Conservation (phyloP, 37 sponge, comb jelly and placozoan genomes). For the Eunapius fragilis region DNA sequence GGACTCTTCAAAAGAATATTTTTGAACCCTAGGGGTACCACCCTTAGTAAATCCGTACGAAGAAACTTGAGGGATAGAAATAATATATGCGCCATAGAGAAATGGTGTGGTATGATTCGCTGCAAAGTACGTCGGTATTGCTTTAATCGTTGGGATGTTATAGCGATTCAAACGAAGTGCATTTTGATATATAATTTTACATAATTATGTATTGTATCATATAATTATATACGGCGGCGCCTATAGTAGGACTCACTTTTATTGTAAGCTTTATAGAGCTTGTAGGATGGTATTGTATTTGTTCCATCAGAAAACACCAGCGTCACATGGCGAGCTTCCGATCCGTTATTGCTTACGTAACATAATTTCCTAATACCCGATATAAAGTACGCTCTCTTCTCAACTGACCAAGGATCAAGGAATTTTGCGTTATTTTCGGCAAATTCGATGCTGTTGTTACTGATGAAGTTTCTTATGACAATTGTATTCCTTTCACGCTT, state of each 20-base stretch:
- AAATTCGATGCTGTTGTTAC: constrained; percentile 4
- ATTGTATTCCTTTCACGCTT: not conserved
- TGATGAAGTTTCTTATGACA: constrained; percentile 27
- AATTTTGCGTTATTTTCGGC: not conserved
- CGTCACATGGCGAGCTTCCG: not conserved
- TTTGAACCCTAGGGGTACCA: too few species aligned
- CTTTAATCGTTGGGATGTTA: too few species aligned
- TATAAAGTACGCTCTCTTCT: not conserved
- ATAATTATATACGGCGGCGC: too few species aligned
- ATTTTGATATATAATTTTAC: not conserved
- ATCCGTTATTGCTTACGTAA: constrained; percentile 3
- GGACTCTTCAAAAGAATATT: too few species aligned
- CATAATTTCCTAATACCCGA: not conserved
- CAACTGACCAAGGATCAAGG: constrained; percentile 16
- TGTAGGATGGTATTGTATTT: constrained; percentile 16
- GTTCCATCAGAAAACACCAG: constrained; percentile 37
- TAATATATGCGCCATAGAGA: too few species aligned
- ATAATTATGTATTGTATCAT: not conserved
- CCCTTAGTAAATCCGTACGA: too few species aligned
- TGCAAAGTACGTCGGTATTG: too few species aligned
- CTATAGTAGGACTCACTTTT: constrained; percentile 17
- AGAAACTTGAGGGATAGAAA: too few species aligned
- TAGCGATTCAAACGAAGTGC: too few species aligned
- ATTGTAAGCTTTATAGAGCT: not conserved
- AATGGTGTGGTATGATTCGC: too few species aligned